Evolutionary conservation across 2,113 vertebrate species (phyloP).

Genomic region (Peromyscus maniculatus): DNA sequence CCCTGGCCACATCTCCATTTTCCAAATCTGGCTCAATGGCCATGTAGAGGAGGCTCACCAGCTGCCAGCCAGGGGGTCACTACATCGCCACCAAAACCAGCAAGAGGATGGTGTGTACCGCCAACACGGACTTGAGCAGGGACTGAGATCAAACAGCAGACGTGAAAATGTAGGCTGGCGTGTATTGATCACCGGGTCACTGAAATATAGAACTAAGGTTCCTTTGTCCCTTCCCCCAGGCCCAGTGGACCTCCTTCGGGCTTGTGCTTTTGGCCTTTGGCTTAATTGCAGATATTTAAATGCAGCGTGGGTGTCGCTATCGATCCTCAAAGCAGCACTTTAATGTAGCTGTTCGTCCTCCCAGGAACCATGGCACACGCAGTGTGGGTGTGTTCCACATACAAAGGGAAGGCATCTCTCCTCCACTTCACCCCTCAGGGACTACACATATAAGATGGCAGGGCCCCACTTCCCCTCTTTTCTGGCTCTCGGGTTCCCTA

Average conservation of each 20-base stretch:
- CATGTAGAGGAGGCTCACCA: neutral
- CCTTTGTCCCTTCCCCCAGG: neutral
- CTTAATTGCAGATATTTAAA: constrained; percentile 77
- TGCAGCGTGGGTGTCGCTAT: constrained; percentile 40
- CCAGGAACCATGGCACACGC: constrained; percentile 28
- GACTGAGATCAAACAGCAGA: neutral
- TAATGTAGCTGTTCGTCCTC: constrained; percentile 1
- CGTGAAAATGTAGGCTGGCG: constrained; percentile 28
- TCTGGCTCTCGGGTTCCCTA: neutral
- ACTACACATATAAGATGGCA: neutral
- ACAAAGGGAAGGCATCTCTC: neutral
- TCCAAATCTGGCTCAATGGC: neutral
- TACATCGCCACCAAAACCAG: neutral
- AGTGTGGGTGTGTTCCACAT: neutral
- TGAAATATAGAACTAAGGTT: constrained; percentile 13
- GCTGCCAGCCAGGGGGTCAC: neutral
- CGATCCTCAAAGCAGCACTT: constrained; percentile 64
- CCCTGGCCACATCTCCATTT: neutral
- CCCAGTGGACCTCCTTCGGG: constrained; percentile 2
- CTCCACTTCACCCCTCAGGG: neutral
- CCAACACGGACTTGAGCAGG: neutral
- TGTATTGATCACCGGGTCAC: constrained; percentile 52
- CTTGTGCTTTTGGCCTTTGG: constrained; percentile 50
- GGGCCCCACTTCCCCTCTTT: neutral
- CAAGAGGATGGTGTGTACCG: rapidly evolving